phyloP scores from a whole-genome alignment of 2,888 invertebrate genomes.

The Ephialtes manifestator region DNA sequence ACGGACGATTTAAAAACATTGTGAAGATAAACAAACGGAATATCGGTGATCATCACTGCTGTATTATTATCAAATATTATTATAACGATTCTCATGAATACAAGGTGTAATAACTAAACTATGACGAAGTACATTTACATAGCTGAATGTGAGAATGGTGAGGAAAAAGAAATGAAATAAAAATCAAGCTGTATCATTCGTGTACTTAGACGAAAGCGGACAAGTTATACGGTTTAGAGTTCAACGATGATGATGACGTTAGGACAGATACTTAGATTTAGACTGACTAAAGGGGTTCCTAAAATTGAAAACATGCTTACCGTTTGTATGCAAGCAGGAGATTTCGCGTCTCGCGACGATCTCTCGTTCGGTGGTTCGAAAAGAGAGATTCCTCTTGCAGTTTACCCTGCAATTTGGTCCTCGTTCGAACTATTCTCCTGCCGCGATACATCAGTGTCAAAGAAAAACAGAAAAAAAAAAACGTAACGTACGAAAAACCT shows the following conservation, averaged over 20 bases:
- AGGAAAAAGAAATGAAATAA: conserved; percentile 1
- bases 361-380: conserved; percentile 32
- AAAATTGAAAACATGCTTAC: conserved; percentile 50
- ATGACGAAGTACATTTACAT: conserved; percentile 64
- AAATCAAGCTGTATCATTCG: conserved; percentile 60
- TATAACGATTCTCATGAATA: conserved; percentile 68
- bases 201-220: conserved; percentile 64
- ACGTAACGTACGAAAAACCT: conserved; percentile 24
- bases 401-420: conserved; percentile 22
- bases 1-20: conserved; percentile 20
- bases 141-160: conserved; percentile 51
- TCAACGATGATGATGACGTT: conserved; percentile 40
- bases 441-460: conserved; percentile 48
- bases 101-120: conserved; percentile 62
- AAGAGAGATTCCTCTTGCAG: conserved; percentile 23
- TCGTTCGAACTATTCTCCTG: conserved; percentile 36
- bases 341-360: conserved; percentile 1
- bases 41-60: conserved; percentile 62
- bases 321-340: conserved; percentile 38
- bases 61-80: conserved; percentile 68
- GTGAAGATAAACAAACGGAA: conserved; percentile 3
- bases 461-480: conserved; percentile 13
- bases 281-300: conserved; percentile 72
- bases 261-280: conserved; percentile 69
- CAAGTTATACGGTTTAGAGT: conserved; percentile 57